Percentiles rank a stretch among this genome's conserved stretches.
Conservation (phyloP, 2,113 vertebrate genomes). For the Lichenostomus cassidix region DNA sequence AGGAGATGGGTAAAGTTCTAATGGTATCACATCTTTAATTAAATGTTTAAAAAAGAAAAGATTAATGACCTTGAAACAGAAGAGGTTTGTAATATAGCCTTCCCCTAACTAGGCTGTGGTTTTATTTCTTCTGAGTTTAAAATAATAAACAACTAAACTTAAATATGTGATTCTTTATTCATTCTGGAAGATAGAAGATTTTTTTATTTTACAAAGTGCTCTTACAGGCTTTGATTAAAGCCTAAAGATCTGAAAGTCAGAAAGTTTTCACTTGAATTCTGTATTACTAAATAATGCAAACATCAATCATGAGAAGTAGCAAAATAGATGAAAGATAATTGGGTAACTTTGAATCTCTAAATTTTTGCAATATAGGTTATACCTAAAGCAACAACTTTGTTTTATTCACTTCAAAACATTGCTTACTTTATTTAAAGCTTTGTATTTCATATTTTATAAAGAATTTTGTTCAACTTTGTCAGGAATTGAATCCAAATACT, state of each 20-base stretch:
- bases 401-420: not conserved
- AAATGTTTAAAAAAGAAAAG: not conserved
- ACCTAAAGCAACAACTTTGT: not conserved
- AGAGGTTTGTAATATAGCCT: not conserved
- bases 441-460: not conserved
- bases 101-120: not conserved
- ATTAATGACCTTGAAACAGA: not conserved
- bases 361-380: not conserved
- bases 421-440: not conserved
- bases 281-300: not conserved
- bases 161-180: not conserved
- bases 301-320: not conserved
- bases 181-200: not conserved
- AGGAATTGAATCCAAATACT: not conserved
- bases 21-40: not conserved
- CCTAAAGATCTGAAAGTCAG: not conserved
- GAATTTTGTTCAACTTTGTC: not conserved
- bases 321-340: not conserved
- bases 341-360: not conserved
- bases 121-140: not conserved
- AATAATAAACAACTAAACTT: not conserved
- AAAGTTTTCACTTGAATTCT: not conserved
- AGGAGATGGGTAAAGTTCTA: not conserved
- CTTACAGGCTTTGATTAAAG: not conserved
- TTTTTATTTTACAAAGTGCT: not conserved